Evolutionary conservation across 2,113 vertebrate species (phyloP), one percentile per base, ranked within the genome.

Genomic region (Xiphorhynchus elegans): DNA sequence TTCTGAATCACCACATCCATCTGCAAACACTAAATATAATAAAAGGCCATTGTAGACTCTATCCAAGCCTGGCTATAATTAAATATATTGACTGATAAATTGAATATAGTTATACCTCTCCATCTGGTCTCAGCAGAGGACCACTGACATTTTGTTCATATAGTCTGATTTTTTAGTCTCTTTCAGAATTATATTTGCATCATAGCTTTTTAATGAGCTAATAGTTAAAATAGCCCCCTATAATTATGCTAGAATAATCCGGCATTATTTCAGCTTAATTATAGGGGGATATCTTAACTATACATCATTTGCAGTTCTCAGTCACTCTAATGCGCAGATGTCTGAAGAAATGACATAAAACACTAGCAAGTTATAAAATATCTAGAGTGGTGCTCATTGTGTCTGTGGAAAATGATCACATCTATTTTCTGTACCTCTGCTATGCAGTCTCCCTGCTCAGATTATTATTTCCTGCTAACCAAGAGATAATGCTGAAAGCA

Each of bases 121-220:
- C 95, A 95, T 96, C 96, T 95, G 93, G 73, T 93, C 88, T 91
- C 84, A 81, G 88, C 69, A 92, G 62, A 95, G 66, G 63, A 94
- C 77, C 66, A 94, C 77, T 96, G 88, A 89, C 88, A 96, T 92
- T 96, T 94, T 87, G 92, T 73, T 92, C 94, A 66, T 33, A 74
- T 81, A 91, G 56, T 47, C 89, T 96, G 66, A 60, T 96, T 95
- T 96, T 78, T 85, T 68, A 1, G 0, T 94, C 66, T 78, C 78
- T 95, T 94, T 95, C 87, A 96, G 92, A 94, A 70, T 3, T 11
- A 87, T 84, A 96, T 97, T 95, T 97, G 94, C 97, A 97, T 97
- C 97, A 96, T 89, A 97, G 97, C 87, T 94, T 97, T 97, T 95
- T 97, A 96, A 97, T 96, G 96, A 97, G 84, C 97, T 97, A 97